Base-by-base conservation (phyloP, 2,888 invertebrate species). In the Cephonodes hylas region DNA sequence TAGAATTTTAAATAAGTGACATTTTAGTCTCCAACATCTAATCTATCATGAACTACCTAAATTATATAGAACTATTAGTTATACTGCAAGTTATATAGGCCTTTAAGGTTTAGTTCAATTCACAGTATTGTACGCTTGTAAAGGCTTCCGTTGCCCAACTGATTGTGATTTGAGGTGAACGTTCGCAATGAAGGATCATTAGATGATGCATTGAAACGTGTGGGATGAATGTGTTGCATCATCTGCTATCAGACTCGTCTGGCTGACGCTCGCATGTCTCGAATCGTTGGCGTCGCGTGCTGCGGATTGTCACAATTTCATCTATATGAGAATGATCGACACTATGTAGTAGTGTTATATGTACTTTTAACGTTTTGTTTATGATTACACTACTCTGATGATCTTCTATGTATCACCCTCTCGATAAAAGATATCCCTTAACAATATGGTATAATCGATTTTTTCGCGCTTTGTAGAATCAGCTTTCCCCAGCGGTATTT, bases 171-270 rank as follows among this genome's bases (percentile, higher is more conserved):
- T 1, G 31, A 18, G 53, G 27, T 53, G 27, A 53, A 53, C 5
- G 53, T 8, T 31, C 53, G 31, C 22, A 20, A 23, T 22, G 31
- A 27, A 53, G 53, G 42, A 1, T 22, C 42, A 63, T 60, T 42
- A 53, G 60, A 59, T 60, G 57, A 44, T 48, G 42, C 42, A 56
- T 53, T 13, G 3, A 42, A n/a, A 44, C 57, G 42, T 18, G 53
- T 53, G 53, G 53, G 53, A 27, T 53, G 53, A 18, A 53, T 53
- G 44, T 31, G 31, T 53, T 53, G 31, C 53, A 53, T 53, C 53
- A 53, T 56, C 10, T 53, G 27, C 45, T 44, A 27, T 34, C 46
- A 45, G 18, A 38, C 38, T 18, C 23, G 42, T 42, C 58, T 44
- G 34, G 57, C n/a, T 13, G 31, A 31, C 18, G 10, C 15, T 38